Evolutionary conservation across 2,888 invertebrate genomes (phyloP).

Genomic region (Dicranocentrus wangi): DNA sequence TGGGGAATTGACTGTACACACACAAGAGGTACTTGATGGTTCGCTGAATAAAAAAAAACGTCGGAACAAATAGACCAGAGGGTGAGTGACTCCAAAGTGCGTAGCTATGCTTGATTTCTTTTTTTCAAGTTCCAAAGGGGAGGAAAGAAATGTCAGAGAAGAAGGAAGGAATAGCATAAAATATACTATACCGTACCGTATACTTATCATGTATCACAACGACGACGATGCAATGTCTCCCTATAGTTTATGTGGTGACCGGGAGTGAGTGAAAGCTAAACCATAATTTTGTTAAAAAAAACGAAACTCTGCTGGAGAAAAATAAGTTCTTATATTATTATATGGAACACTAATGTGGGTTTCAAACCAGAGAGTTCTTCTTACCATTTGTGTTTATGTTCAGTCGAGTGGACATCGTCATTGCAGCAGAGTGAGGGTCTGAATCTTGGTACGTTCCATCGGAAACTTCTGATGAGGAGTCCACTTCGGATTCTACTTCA

Average conservation of each 20-base stretch:
- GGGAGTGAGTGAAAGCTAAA: constrained; percentile 34
- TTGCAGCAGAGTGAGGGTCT: constrained; percentile 67
- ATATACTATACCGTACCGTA: constrained; percentile 2
- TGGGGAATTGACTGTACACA: constrained; percentile 13
- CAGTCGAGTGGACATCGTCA: constrained; percentile 72
- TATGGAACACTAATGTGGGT: no score
- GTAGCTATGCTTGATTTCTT: not conserved
- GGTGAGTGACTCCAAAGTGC: constrained; percentile 16
- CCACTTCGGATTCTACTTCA: constrained; percentile 72
- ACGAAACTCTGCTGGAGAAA: no score
- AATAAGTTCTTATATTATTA: no score
- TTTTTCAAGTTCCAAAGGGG: no score
- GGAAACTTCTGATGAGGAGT: constrained; percentile 72
- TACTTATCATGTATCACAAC: not conserved
- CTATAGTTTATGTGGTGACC: constrained; percentile 2
- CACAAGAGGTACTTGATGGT: constrained; percentile 4
- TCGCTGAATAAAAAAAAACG: not conserved
- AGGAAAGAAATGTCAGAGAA: not conserved
- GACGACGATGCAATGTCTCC: not conserved
- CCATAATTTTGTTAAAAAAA: constrained; percentile 20
- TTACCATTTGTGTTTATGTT: constrained; percentile 72
- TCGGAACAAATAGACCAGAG: constrained; percentile 13
- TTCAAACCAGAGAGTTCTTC: constrained; percentile 8
- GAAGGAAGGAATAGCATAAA: not conserved
- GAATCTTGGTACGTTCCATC: constrained; percentile 72